Conservation (phyloP, 2,797 vertebrate species). For the Falco concolor region DNA sequence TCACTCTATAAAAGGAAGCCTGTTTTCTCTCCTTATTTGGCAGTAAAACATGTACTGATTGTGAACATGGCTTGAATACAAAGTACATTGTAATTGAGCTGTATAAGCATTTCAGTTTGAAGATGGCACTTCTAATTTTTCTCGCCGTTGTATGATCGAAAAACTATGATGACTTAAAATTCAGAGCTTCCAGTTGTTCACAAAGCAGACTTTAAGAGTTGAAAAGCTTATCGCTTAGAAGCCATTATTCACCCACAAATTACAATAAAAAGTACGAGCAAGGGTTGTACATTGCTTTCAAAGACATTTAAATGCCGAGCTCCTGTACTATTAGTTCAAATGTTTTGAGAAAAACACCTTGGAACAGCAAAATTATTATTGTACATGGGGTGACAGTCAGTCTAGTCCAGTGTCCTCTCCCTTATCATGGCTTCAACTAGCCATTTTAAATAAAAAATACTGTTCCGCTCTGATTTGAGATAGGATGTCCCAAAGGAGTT, state of each 20-base stretch:
- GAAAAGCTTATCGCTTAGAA: background rate
- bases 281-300: background rate
- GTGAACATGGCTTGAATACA: slow-evolving; percentile 4
- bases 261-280: background rate
- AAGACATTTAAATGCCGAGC: background rate
- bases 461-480: background rate
- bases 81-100: slow-evolving; percentile 1
- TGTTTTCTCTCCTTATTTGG: slow-evolving; percentile 21
- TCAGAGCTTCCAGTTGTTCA: background rate
- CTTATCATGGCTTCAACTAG: background rate
- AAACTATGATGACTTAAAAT: background rate
- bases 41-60: slow-evolving; percentile 40
- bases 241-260: background rate
- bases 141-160: background rate
- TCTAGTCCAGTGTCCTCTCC: background rate
- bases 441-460: background rate
- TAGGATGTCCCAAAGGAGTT: background rate
- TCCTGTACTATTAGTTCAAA: background rate
- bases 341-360: background rate
- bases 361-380: background rate
- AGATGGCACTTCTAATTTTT: background rate
- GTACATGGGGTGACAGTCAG: rapidly evolving
- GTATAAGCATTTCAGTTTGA: background rate
- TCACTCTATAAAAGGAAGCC: background rate
- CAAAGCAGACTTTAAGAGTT: background rate